These are phyloP conservation scores for Pseudorectes ferrugineus DNA, from an alignment of 2,113 vertebrate species.

Conservation along the genomic window DNA sequence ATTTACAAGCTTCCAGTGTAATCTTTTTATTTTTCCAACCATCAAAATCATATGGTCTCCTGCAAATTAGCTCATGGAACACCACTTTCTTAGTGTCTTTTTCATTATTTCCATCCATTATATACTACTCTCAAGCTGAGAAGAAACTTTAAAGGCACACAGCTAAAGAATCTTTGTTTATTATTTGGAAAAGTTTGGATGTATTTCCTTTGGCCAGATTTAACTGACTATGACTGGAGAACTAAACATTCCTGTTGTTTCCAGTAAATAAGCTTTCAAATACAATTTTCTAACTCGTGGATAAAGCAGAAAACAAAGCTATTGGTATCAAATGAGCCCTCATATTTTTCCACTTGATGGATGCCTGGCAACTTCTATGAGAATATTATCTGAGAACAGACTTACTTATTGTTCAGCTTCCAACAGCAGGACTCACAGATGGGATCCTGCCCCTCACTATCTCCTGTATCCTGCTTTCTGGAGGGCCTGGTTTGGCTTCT, in stretches of 20 bases:
- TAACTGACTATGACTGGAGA: background rate
- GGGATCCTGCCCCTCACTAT: background rate
- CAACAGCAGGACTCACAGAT: background rate
- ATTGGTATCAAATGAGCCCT: background rate
- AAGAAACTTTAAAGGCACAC: background rate
- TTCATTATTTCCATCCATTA: conserved; percentile 16
- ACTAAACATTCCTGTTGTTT: background rate
- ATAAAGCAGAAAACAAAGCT: background rate
- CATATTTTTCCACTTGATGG: background rate
- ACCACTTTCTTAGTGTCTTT: background rate
- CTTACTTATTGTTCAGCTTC: conserved; percentile 5
- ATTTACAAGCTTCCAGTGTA: background rate
- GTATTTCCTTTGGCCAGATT: conserved; percentile 10
- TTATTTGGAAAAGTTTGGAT: conserved; percentile 24
- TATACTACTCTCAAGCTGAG: background rate
- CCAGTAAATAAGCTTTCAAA: conserved; percentile 39
- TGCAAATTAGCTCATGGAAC: background rate
- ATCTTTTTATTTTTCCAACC: conserved; percentile 1
- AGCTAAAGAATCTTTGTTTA: background rate
- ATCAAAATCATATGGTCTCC: background rate
- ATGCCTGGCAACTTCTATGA: background rate
- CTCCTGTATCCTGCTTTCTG: background rate
- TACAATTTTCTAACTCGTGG: background rate
- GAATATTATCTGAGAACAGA: conserved; percentile 8
- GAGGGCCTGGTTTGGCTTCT: background rate